Base-by-base conservation (phyloP, 2,888 invertebrate species). In the Caenorhabditis sp. region DNA sequence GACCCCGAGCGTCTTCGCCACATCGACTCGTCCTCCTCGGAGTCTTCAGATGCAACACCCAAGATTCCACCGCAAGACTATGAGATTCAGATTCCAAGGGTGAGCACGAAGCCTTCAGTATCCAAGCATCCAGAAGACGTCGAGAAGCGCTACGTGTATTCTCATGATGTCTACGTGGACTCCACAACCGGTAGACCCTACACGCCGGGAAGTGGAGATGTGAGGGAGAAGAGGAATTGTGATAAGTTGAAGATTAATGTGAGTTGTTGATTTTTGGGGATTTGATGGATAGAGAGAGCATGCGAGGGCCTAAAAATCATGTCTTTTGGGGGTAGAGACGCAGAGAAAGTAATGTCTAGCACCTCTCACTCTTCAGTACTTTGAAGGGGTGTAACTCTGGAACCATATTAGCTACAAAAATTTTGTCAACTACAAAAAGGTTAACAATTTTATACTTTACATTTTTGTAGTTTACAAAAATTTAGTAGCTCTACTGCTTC, bases 101-200 rank as follows among this genome's bases (percentile, higher is more conserved):
- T 31, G 28, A 12, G 14, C n/a, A 8, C 31, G 6, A 58, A 56
- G 26, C 8, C 56, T 35, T n/a, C 56, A 56, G 56, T 26, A 56
- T 24, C 28, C 22, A 19, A 12, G 38, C 0, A 31, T 31, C 66
- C 76, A 22, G 74, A 74, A 63, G 68, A 68, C 19, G 31, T 22
- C 3, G 64, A 28, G 6, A 58, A 64, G 24, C 64, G 79, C 12
- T 54, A 66, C 26, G 80, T 80, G 5, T 80, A 69, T 38, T 26
- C 77, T 8, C 77, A 82, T 56, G 73, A 82, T 31, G 82, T 82
- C 7, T 77, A 68, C 38, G 77, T 82, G 31, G 82, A 82, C 47
- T 68, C 77, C 7, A 58, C 54, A 5, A 77, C 77, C 7, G 77
- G 77, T 4, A 47, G 77, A 61, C 77, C 82, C 44, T 77, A 51